Evolutionary conservation across 2,797 vertebrate species (phyloP), one percentile per base, ranked within the genome.

Genomic region (Glossophaga mutica): DNA sequence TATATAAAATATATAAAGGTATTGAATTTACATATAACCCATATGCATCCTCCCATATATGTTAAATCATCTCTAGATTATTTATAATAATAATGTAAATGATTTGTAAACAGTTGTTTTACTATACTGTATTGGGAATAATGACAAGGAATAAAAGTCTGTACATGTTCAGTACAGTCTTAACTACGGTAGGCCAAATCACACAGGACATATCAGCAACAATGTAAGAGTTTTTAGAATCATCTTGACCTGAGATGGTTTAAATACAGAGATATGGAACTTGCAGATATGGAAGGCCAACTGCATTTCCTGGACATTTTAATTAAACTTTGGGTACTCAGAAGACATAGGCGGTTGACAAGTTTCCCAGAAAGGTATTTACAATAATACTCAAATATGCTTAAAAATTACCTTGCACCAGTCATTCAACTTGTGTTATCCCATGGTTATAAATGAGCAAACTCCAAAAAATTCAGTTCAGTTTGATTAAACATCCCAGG

Each of bases 401-500:
- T 91, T 93, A 50, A 77, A 82, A 91, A 76, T 76, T 93, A 65
- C 44, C 29, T 79, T 85, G 42, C 2, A 67, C 34, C 55, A 73
- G 50, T 68, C 83, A 73, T 91, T 91, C 83, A 59, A 59, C 82
- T 89, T 68, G 24, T 78, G 65, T 88, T 57, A 87, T 89, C n/a
- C 76, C 92, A n/a, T 91, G 59, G 93, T 94, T 93, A 74, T 42
- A 91, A 82, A 85, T 6, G 5, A 71, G 44, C 11, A 90, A 88
- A 73, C 15, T 77, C 71, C 18, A 67, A 1, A 48, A 81, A 79
- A 94, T 50, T 78, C 50, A 37, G 5, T 85, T 94, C 42, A 67
- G 22, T 86, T 90, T 90, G 50, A 94, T 94, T 92, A 93, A 85
- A 22, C 52, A 4, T 70, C 67, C 78, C 29, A 78, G 37, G 24